These are phyloP conservation scores for Parascotia fuliginaria DNA, from an alignment of 2,888 invertebrate genomes.

Conservation along the genomic window DNA sequence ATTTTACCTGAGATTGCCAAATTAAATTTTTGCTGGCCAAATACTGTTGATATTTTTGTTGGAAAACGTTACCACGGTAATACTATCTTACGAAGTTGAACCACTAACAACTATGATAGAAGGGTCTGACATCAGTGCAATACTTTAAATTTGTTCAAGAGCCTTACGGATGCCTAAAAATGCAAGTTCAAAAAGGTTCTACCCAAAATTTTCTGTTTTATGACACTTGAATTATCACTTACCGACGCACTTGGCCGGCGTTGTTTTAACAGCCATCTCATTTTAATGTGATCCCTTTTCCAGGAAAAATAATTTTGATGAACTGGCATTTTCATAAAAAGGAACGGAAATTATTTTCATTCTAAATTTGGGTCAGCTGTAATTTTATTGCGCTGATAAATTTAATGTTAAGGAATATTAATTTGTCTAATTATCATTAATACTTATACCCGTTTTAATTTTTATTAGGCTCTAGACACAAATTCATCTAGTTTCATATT, in stretches of 20 bases:
- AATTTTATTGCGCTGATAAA: neutral
- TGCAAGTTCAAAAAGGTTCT: conserved; percentile 6
- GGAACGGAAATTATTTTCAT: neutral
- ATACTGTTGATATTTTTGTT: neutral
- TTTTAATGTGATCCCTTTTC: neutral
- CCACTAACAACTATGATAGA: neutral
- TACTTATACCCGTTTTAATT: no score
- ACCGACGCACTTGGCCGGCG: neutral
- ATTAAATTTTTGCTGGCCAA: neutral
- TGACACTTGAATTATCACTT: conserved; percentile 22
- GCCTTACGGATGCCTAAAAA: conserved; percentile 14
- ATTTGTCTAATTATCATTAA: neutral
- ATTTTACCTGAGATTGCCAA: neutral
- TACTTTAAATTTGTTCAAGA: conserved; percentile 17
- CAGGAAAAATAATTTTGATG: neutral
- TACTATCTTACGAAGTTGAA: neutral
- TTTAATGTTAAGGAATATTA: neutral
- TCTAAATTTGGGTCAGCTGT: neutral
- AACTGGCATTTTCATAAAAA: neutral
- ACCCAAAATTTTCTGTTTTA: neutral
- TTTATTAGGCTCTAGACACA: no score
- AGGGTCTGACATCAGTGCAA: conserved; percentile 2
- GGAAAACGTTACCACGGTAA: neutral
- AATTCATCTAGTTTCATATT: no score
- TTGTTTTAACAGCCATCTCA: conserved; percentile 7